A percentile compares a stretch with the other conserved stretches of the same genome.
Conservation (phyloP, 2,888 invertebrate genomes). For the Mesorhabditis belari region DNA sequence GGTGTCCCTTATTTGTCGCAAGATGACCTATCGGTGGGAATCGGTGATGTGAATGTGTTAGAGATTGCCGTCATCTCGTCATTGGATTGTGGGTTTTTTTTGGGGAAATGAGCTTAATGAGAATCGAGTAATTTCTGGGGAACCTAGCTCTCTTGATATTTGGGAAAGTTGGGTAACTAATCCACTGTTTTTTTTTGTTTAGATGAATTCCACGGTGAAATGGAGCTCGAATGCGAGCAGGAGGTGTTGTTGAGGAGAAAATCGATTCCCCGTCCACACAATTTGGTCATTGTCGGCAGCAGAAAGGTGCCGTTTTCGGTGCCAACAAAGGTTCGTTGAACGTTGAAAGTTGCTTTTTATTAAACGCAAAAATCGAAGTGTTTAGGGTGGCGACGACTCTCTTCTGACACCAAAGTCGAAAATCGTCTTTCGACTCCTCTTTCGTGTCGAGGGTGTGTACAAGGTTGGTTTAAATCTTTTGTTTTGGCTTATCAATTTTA, state of each 20-base stretch:
- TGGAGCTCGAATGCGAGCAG: constrained; percentile 44
- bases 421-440: constrained; percentile 34
- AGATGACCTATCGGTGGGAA: constrained; percentile 39
- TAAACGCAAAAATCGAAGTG: too few species aligned
- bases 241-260: constrained; percentile 37
- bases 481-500: too few species aligned
- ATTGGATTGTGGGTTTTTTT: constrained; percentile 22
- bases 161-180: neutral
- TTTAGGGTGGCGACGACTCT: neutral
- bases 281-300: constrained; percentile 34
- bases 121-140: too few species aligned
- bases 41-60: constrained; percentile 39
- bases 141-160: neutral
- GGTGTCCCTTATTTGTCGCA: constrained; percentile 35
- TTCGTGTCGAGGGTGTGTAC: constrained; percentile 44
- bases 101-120: too few species aligned
- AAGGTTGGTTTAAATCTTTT: too few species aligned
- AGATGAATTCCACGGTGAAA: constrained; percentile 30
- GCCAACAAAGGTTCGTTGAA: constrained; percentile 13
- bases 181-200: constrained; percentile 4
- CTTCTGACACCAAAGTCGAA: constrained; percentile 11
- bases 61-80: constrained; percentile 39
- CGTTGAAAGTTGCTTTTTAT: too few species aligned
- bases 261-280: constrained; percentile 24
- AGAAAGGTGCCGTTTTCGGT: constrained; percentile 34